Conservation (phyloP, 2,797 vertebrate species). For the Poeciliopsis paucimaculata region DNA sequence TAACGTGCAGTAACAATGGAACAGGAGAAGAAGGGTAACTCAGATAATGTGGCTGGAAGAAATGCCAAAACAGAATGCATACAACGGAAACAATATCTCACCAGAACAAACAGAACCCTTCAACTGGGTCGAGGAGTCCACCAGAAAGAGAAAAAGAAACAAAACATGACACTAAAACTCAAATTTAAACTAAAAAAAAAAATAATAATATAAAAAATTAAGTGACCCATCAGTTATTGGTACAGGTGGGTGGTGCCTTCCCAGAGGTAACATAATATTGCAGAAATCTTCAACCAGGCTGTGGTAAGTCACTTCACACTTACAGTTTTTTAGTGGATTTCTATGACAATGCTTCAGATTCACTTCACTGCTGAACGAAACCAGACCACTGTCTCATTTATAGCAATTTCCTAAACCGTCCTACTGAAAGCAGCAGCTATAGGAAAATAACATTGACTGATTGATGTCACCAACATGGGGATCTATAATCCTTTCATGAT, state of each 20-base stretch:
- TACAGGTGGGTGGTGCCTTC: background rate
- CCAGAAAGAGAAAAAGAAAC: background rate
- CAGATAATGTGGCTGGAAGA: background rate
- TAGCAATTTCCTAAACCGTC: background rate
- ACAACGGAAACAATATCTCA: background rate
- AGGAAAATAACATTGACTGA: slow-evolving; percentile 4
- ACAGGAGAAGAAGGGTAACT: background rate
- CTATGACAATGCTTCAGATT: background rate
- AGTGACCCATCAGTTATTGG: background rate
- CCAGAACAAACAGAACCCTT: background rate
- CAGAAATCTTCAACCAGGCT: background rate
- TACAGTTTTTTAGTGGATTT: background rate
- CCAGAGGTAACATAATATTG: background rate
- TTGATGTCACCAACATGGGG: slow-evolving; percentile 15
- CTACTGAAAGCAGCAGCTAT: slow-evolving; percentile 15
- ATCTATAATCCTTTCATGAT: slow-evolving; percentile 36
- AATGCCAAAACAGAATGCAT: background rate
- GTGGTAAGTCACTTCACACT: background rate
- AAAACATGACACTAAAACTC: background rate
- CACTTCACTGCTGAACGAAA: background rate
- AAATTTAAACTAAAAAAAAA: background rate
- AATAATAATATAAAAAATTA: background rate
- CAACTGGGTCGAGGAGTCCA: background rate
- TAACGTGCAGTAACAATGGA: background rate
- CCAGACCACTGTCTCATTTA: slow-evolving; percentile 15